These are phyloP conservation scores for Cyprinodon variegatus DNA, from an alignment of 2,113 vertebrate genomes.

Conservation along the genomic window DNA sequence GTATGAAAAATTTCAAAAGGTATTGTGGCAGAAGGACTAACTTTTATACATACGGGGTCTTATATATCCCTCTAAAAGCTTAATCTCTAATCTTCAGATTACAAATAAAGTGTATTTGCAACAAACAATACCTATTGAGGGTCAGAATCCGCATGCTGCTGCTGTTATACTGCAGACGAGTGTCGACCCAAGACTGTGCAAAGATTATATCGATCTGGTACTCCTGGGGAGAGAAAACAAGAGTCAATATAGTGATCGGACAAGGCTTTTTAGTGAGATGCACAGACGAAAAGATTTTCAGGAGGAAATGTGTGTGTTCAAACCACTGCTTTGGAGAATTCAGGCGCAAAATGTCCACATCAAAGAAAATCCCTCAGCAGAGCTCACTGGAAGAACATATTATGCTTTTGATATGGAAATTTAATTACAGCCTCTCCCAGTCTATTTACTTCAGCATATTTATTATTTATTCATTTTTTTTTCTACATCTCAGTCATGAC, in stretches of 20 bases:
- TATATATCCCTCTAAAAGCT: neutral
- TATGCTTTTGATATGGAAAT: constrained; percentile 64
- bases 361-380: constrained; percentile 44
- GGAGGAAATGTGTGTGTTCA: neutral
- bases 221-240: constrained; percentile 81
- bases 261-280: neutral
- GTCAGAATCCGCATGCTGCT: constrained; percentile 95
- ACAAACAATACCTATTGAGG: constrained; percentile 80
- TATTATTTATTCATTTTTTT: neutral
- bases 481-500: constrained; percentile 25
- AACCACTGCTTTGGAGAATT: constrained; percentile 18
- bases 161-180: constrained; percentile 92
- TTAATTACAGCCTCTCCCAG: constrained; percentile 17
- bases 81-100: neutral
- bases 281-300: constrained; percentile 9
- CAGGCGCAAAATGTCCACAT: constrained; percentile 42
- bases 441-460: constrained; percentile 43
- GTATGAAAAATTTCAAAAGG: constrained; percentile 31
- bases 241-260: constrained; percentile 45
- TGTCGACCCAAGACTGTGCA: constrained; percentile 96
- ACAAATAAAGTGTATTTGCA: constrained; percentile 2
- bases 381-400: constrained; percentile 13
- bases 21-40: neutral
- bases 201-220: constrained; percentile 99
- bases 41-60: neutral